These are phyloP conservation scores for Polia nebulosa DNA, from an alignment of 2,888 invertebrate species.

Conservation along the genomic window DNA sequence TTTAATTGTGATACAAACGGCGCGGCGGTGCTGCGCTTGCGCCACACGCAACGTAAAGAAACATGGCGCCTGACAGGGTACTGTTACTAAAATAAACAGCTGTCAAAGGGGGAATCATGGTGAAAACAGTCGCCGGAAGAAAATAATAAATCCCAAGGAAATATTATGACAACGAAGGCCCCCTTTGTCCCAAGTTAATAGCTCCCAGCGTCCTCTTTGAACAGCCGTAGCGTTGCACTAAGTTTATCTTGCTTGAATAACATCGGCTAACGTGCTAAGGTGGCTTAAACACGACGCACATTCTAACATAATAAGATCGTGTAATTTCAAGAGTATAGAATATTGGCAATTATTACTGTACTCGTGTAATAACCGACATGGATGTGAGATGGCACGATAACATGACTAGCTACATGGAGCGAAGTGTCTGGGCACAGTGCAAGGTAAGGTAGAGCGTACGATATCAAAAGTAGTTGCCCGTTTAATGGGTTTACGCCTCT, in stretches of 20 bases:
- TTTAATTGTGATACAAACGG: slow-evolving; percentile 83
- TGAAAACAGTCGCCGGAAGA: slow-evolving; percentile 75
- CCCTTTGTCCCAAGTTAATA: slow-evolving; percentile 49
- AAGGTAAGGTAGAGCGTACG: slow-evolving; percentile 57
- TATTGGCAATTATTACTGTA: slow-evolving; percentile 62
- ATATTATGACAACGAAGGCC: slow-evolving; percentile 68
- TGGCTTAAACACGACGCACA: slow-evolving; percentile 50
- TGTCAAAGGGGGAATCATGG: slow-evolving; percentile 69
- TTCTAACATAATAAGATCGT: slow-evolving; percentile 55
- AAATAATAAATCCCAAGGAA: slow-evolving; percentile 73
- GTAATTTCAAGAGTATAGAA: slow-evolving; percentile 49
- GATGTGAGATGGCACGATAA: slow-evolving; percentile 55
- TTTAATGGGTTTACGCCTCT: slow-evolving; percentile 65
- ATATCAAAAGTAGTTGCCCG: slow-evolving; percentile 65
- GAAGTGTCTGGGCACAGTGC: slow-evolving; percentile 53
- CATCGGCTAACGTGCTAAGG: slow-evolving; percentile 32
- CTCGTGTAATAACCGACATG: slow-evolving; percentile 55
- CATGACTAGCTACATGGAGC: slow-evolving; percentile 54
- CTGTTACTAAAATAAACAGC: slow-evolving; percentile 78
- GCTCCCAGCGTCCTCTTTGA: slow-evolving; percentile 23
- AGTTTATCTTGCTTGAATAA: slow-evolving; percentile 51
- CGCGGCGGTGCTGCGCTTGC: slow-evolving; percentile 73
- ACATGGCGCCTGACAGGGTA: slow-evolving; percentile 65
- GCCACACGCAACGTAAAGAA: slow-evolving; percentile 74
- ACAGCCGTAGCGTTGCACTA: slow-evolving; percentile 25